Conservation (phyloP, 2,888 invertebrate species). For the Drosophila emarginata region DNA sequence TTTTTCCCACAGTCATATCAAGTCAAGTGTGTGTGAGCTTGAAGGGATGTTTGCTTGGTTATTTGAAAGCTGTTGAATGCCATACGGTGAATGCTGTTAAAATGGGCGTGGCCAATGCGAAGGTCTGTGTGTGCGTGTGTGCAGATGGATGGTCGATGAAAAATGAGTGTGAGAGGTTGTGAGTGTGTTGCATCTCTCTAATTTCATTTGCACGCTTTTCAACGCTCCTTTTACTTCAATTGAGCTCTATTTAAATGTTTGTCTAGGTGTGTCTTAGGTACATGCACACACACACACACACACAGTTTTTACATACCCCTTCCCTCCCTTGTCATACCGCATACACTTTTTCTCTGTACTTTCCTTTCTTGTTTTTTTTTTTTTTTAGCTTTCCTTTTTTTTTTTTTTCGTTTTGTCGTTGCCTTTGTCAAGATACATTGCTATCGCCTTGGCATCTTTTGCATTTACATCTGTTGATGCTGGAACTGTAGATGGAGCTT, state of each 20-base stretch:
- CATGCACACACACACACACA: conserved; percentile 3
- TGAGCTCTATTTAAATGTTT: conserved; percentile 68
- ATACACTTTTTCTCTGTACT: neutral
- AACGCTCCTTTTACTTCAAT: conserved; percentile 56
- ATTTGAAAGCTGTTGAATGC: conserved; percentile 1
- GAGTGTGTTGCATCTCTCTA: conserved; percentile 52
- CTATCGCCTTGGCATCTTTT: conserved; percentile 38
- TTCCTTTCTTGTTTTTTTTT: neutral
- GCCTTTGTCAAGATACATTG: conserved; percentile 17
- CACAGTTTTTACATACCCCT: neutral
- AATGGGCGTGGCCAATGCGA: conserved; percentile 5
- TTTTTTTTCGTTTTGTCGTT: conserved; percentile 1
- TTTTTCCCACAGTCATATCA: too few species aligned
- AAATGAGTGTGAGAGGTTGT: conserved; percentile 6
- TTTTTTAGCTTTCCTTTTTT: neutral
- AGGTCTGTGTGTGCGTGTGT: conserved; percentile 15
- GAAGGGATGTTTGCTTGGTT: neutral
- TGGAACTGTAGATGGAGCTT: conserved; percentile 1
- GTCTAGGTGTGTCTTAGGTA: conserved; percentile 35
- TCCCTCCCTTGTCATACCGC: neutral
- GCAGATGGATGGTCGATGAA: too few species aligned
- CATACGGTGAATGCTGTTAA: conserved; percentile 8
- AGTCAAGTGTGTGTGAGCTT: neutral
- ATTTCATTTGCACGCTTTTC: conserved; percentile 72
- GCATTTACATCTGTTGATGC: conserved; percentile 40